Evolutionary conservation across 2,113 vertebrate species (phyloP).

Genomic region (Perca flavescens): DNA sequence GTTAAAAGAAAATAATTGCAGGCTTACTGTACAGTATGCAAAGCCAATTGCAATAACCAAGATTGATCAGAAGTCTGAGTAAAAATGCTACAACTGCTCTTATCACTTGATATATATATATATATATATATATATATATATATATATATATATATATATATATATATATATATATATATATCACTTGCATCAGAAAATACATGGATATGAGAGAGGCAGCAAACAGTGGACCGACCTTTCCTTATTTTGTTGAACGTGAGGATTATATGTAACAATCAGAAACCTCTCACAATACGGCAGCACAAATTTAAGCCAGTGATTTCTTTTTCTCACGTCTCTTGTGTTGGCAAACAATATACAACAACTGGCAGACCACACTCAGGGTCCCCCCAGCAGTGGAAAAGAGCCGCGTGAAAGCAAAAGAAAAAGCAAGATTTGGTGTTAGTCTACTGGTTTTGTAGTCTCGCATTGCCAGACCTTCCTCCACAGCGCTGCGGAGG

Average conservation of each 20-base stretch:
- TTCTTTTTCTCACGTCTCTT: slow-evolving; percentile 17
- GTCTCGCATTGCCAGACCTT: no score
- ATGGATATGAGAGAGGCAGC: neutral
- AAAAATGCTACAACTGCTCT: slow-evolving; percentile 20
- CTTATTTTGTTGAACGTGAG: slow-evolving; percentile 19
- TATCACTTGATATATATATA: neutral
- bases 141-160: no score
- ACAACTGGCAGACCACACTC: slow-evolving; percentile 21
- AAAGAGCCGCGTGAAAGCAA: slow-evolving; percentile 14
- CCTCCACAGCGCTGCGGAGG: no score
- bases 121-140: no score
- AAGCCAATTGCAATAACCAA: slow-evolving; percentile 34
- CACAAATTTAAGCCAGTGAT: slow-evolving; percentile 1
- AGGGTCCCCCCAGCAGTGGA: neutral
- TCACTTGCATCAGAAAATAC: no score
- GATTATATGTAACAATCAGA: slow-evolving; percentile 64
- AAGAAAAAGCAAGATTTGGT: neutral
- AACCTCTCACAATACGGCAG: slow-evolving; percentile 40
- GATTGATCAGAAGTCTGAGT: slow-evolving; percentile 22
- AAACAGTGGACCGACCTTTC: neutral
- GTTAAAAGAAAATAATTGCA: neutral
- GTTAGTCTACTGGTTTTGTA: neutral
- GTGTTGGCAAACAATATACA: slow-evolving; percentile 14
- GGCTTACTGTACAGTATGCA: neutral
- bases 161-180: no score